Percentiles rank a stretch among this genome's conserved stretches.
Evolutionary conservation across 2,797 vertebrate species (phyloP).

Genomic region (Hydrolagus colliei): DNA sequence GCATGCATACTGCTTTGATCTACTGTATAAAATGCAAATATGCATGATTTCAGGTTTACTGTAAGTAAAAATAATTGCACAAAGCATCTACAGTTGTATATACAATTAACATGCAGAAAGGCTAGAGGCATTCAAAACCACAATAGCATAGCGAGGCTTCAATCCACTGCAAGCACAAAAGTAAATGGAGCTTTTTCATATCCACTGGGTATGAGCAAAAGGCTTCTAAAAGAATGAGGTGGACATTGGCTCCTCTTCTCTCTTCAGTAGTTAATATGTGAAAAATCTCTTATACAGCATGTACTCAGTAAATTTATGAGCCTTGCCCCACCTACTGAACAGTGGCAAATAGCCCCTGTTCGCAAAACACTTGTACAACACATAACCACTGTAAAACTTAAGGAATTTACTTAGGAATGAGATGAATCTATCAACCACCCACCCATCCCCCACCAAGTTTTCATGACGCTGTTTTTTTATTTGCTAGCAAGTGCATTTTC

Average conservation of each 20-base stretch:
- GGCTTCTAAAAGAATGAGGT: not conserved
- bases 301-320: conserved; percentile 1
- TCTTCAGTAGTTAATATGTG: conserved; percentile 14
- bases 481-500: not conserved
- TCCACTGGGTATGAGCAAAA: conserved; percentile 7
- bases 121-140: not conserved
- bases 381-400: not conserved
- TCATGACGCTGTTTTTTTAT: not conserved
- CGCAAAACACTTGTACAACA: not conserved
- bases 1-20: not conserved
- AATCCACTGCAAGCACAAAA: conserved; percentile 9
- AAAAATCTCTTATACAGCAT: not conserved
- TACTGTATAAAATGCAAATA: conserved; percentile 15
- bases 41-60: not conserved
- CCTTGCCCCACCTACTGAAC: not conserved
- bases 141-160: conserved; percentile 6
- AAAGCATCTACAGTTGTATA: not conserved
- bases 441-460: not conserved
- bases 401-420: conserved; percentile 18
- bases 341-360: conserved; percentile 7
- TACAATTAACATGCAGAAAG: conserved; percentile 22
- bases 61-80: conserved; percentile 18
- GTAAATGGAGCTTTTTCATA: not conserved
- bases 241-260: not conserved
- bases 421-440: conserved; percentile 10